These are phyloP conservation scores for Cololabis saira DNA, from an alignment of 2,113 vertebrate genomes.

Conservation along the genomic window DNA sequence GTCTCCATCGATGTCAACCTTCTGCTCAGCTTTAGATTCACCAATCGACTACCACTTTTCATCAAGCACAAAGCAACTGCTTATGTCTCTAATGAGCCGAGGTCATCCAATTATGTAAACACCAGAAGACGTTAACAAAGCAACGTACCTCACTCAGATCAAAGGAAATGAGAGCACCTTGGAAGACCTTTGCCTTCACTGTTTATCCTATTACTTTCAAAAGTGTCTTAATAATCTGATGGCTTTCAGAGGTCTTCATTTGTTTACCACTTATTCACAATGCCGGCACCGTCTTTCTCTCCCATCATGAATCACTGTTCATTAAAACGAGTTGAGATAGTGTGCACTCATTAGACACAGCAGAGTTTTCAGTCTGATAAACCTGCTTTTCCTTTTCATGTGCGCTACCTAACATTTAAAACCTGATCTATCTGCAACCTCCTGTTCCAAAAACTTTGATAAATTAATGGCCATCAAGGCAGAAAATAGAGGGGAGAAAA, in stretches of 20 bases:
- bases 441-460: too few relatives aligned
- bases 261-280: neutral
- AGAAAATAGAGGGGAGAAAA: neutral
- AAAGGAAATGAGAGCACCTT: constrained; percentile 24
- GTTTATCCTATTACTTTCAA: constrained; percentile 14
- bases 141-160: constrained; percentile 12
- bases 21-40: constrained; percentile 27
- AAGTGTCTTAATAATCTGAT: constrained; percentile 19
- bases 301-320: constrained; percentile 14
- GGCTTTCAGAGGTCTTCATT: neutral
- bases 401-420: neutral
- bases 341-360: constrained; percentile 15
- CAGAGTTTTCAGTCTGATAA: constrained; percentile 20
- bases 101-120: constrained; percentile 33
- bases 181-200: constrained; percentile 10
- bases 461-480: too few relatives aligned
- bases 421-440: too few relatives aligned
- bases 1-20: constrained; percentile 23
- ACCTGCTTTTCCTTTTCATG: neutral
- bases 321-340: constrained; percentile 26
- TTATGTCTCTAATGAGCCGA: constrained; percentile 44
- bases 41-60: constrained; percentile 22
- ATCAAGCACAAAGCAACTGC: constrained; percentile 38
- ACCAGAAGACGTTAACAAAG: constrained; percentile 41
- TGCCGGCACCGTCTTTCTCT: neutral